Percentiles rank a stretch among this genome's conserved stretches.
Evolutionary conservation across 2,113 vertebrate genomes (phyloP).

Genomic region (Plestiodon gilberti): DNA sequence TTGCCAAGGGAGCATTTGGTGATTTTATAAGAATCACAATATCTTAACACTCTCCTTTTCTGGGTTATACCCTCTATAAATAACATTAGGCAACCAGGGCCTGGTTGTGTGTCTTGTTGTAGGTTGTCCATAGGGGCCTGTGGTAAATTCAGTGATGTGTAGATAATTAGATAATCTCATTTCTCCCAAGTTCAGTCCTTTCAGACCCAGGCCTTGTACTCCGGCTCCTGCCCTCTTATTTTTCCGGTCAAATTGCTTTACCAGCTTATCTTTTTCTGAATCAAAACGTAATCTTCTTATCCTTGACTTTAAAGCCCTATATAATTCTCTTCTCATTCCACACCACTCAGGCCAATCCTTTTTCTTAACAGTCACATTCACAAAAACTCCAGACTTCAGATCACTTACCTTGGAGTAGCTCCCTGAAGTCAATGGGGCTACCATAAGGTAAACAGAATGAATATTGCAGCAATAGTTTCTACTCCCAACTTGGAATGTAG

Average conservation of each 20-base stretch:
- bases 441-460: conserved; percentile 2
- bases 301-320: conserved; percentile 30
- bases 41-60: not conserved
- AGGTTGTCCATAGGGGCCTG: not conserved
- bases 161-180: conserved; percentile 10
- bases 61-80: not conserved
- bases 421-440: not conserved
- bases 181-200: not conserved
- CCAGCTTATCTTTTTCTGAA: conserved; percentile 42
- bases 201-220: not conserved
- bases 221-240: conserved; percentile 20
- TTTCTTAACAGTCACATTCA: conserved; percentile 1
- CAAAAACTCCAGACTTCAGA: not conserved
- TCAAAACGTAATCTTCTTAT: conserved; percentile 21
- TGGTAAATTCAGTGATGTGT: conserved; percentile 3
- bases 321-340: conserved; percentile 30
- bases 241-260: conserved; percentile 46
- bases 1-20: not conserved
- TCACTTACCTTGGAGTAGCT: conserved; percentile 4
- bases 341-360: conserved; percentile 1
- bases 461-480: not conserved
- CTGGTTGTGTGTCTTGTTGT: not conserved
- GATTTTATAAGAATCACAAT: not conserved
- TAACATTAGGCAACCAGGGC: not conserved
- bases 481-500: not conserved